Evolutionary conservation across 2,113 vertebrate species (phyloP), one percentile per base, ranked within the genome.

Genomic region (Oreochromis tanganicae): DNA sequence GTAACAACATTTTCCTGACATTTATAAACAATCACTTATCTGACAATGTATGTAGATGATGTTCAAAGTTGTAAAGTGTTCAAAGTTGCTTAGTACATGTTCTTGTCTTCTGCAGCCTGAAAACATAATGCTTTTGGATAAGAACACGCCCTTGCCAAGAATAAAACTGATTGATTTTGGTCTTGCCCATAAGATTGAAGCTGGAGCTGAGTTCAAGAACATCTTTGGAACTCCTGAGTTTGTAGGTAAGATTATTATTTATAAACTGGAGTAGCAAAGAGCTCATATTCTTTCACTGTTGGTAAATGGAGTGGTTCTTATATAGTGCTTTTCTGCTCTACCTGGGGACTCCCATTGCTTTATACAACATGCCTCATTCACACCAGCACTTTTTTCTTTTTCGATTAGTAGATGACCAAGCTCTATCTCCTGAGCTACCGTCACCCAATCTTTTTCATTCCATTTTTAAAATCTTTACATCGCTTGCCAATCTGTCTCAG

Each of bases 211-310:
- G 86, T 99, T 99, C 92, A 99, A 99, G 94, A 98, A 98, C 91
- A 99, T 99, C 94, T 99, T 99, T 92, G 99, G 99, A 55, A 99
- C 99, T 1, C 98, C 99, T 0, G 98, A 99, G 95, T 99, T 99
- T 86, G 98, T 99, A 50, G 98, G 99, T 99, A 91, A 97, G 97
- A 81, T 32, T 29, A 50, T 78, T 48, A 50, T 32, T 27, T 50
- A 12, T 29, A 78, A 11, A 50, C 14, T 19, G 9, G 16, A 0
- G 43, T 5, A 50, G 43, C 43, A 17, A 0, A 48, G 0, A 75
- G 14, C 41, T 48, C 43, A 1, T 29, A 29, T 11, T 19, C 21
- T 24, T 78, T 66, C 32, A 66, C 32, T 66, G 10, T 66, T 66
- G 61, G 9, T 38, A 66, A 66, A 38, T 38, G 61, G 17, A 66